Evolutionary conservation across 1,140 invertebrate species (phyloP).

Genomic region (Pseudomyrmex concolor): DNA sequence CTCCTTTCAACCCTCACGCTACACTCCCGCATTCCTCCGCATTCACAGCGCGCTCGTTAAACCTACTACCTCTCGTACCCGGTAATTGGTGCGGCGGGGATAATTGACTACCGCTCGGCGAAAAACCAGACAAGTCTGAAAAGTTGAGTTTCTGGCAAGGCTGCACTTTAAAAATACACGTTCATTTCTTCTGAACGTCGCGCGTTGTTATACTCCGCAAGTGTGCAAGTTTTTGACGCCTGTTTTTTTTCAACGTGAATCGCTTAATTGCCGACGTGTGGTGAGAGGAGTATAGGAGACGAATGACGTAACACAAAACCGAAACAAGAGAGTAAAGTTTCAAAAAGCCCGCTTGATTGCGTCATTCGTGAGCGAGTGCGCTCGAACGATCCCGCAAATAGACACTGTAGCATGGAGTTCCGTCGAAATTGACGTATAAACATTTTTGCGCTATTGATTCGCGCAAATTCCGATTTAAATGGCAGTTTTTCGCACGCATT

Average conservation of each 20-base stretch:
- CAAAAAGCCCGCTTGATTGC: constrained; percentile 38
- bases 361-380: constrained; percentile 15
- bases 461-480: constrained; percentile 43
- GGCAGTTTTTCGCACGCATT: constrained; percentile 11
- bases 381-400: constrained; percentile 36
- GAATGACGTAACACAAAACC: constrained; percentile 14
- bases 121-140: constrained; percentile 7
- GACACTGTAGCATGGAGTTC: constrained; percentile 17
- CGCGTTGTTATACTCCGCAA: background rate
- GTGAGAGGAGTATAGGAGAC: too few species aligned
- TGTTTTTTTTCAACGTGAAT: background rate
- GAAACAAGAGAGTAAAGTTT: constrained; percentile 36
- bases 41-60: constrained; percentile 37
- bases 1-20: constrained; percentile 33
- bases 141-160: background rate
- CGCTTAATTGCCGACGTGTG: constrained; percentile 7
- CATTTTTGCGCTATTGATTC: constrained; percentile 38
- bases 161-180: constrained; percentile 18
- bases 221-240: background rate
- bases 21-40: constrained; percentile 5
- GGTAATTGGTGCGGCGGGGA: constrained; percentile 13
- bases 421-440: constrained; percentile 51
- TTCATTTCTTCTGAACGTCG: background rate
- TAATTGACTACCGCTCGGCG: constrained; percentile 27
- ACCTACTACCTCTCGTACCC: background rate